Evolutionary conservation across 1,140 invertebrate species (phyloP), one percentile per base, ranked within the genome.

Genomic region (Hirudo medicinalis): DNA sequence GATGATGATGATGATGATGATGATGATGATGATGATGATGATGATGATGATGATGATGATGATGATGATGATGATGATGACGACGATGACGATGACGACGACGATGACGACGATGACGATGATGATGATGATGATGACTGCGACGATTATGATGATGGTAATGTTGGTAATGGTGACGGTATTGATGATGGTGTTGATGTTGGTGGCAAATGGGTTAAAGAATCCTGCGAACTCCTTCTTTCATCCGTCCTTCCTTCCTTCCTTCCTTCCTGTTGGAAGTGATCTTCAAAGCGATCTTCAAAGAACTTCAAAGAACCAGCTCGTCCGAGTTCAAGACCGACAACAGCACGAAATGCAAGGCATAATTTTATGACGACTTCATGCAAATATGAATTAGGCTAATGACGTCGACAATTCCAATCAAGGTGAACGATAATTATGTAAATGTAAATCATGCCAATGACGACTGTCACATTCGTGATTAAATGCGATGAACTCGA

Each of bases 11-110:
- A 57, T 57, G 13, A 22, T 0, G 57, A 25, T 63, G 57, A 4
- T n/a, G 19, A 4, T n/a, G 57, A 8, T n/a, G 57, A 63, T n/a
- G 22, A 15, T 22, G 22, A 20, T 22, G 29, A 63, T 63, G 57
- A 32, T 22, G 29, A 32, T 32, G 57, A 25, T 63, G 57, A 63
- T 63, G 57, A 57, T 57, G 54, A n/a, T 20, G 25, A 57, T 57
- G 54, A 57, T 20, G 20, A n/a, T n/a, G 54, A 20, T n/a, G 25
- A 20, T 9, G 54, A 57, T 57, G 54, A 25, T 9, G 54, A 57
- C 9, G 54, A 57, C 25, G 54, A 57, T 25, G 54, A 57, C 20
- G 54, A 57, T 25, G 54, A 57, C 9, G 54, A 57, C 9, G 54
- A 57, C 9, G 25, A n/a, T 20, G 25, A n/a, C 5, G 54, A n/a